Evolutionary conservation across 2,797 vertebrate species (phyloP), one percentile per base, ranked within the genome.

Genomic region (Sciurus carolinensis): DNA sequence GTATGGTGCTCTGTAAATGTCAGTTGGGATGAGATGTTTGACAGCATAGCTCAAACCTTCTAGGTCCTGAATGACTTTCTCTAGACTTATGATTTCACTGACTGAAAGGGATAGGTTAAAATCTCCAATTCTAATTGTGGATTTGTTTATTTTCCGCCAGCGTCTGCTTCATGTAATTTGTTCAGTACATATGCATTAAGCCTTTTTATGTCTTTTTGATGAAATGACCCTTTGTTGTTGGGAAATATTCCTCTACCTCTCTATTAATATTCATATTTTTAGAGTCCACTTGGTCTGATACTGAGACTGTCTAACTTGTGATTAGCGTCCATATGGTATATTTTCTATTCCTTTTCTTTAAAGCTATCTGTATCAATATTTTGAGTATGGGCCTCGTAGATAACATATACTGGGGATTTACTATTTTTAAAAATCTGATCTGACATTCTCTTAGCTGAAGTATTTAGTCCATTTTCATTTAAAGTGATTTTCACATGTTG

Each of bases 1-100:
- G 1, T 10, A 0, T 7, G 1, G 13, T 9, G 44, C 3, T 39
- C 12, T 26, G 2, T 20, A 54, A 18, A 30, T 11, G n/a, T 59
- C 39, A 20, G 4, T 10, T 22, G 52, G 13, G 15, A 26, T 52
- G 5, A 12, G 26, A 30, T 26, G 50, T 71, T 39, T 54, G 52
- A 54, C 0, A 3, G 62, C 14, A 5, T 8, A 5, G 33, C 33
- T 54, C n/a, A 10, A 4, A 18, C 59, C 59, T 57, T 64, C 20
- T 4, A 0, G 0, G 26, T 81, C 57, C 39, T 71, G 24, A 10
- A 14, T 15, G 30, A 12, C 42, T 72, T 26, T 52, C 59, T 69
- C 28, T 10, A 50, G 52, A 0, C n/a, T 62, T 22, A 0, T 44
- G 12, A 33, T 44, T 36, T 73, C 54, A 7, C 20, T 22, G 54